phyloP scores from a whole-genome alignment of 2,888 invertebrate species.

The Volucella inflata region DNA sequence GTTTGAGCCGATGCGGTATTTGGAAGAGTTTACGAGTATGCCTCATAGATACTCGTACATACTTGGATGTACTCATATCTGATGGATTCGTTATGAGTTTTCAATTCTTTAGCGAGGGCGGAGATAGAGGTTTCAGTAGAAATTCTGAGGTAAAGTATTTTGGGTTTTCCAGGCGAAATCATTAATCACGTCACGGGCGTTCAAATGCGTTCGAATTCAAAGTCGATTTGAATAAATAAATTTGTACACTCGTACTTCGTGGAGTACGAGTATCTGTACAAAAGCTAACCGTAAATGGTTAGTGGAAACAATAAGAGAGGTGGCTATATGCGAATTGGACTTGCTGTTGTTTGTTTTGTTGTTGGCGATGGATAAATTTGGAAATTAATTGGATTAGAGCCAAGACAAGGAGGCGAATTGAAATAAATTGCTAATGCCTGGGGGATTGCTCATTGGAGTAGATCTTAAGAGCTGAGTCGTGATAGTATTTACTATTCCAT shows the following conservation, averaged over 20 bases:
- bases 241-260: not conserved
- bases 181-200: slow-evolving; percentile 42
- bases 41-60: not conserved
- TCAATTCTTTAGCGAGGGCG: slow-evolving; percentile 2
- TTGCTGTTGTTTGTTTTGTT: not conserved
- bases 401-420: slow-evolving; percentile 20
- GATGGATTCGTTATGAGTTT: slow-evolving; percentile 4
- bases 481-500: slow-evolving; percentile 1
- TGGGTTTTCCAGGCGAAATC: slow-evolving; percentile 58
- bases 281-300: slow-evolving; percentile 28
- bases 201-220: too few relatives aligned
- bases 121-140: slow-evolving; percentile 41
- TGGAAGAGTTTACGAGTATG: not conserved
- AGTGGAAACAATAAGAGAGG: slow-evolving; percentile 26
- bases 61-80: not conserved
- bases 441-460: not conserved
- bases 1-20: slow-evolving; percentile 29
- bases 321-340: slow-evolving; percentile 21
- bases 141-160: slow-evolving; percentile 44
- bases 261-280: slow-evolving; percentile 16
- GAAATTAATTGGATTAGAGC: slow-evolving; percentile 52
- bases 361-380: slow-evolving; percentile 9
- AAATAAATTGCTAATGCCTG: not conserved
- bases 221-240: slow-evolving; percentile 19
- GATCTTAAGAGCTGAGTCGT: slow-evolving; percentile 5